Conservation (phyloP, 2,113 vertebrate species). For the Lepus europaeus region DNA sequence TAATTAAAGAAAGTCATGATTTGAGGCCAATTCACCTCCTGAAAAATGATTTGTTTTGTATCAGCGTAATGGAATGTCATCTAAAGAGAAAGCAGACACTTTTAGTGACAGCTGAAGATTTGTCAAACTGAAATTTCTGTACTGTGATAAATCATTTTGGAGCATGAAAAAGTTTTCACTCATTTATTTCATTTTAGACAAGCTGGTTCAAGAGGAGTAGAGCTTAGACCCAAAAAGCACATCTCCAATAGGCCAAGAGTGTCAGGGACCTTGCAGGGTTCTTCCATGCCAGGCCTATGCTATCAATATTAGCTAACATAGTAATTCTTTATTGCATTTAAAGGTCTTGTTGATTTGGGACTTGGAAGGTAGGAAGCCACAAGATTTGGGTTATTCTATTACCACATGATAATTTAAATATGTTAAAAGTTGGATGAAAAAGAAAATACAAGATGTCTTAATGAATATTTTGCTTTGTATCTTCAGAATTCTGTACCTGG, state of each 20-base stretch:
- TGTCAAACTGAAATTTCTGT: slow-evolving; percentile 68
- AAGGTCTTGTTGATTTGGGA: background rate
- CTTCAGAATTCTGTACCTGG: background rate
- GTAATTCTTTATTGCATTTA: background rate
- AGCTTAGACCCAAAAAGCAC: background rate
- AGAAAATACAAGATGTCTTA: background rate
- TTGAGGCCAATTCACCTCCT: slow-evolving; percentile 11
- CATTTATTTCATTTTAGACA: slow-evolving; percentile 69
- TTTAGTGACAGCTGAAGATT: slow-evolving; percentile 64
- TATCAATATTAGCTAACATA: background rate
- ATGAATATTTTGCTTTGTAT: background rate
- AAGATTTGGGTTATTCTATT: background rate
- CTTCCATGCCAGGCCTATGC: background rate
- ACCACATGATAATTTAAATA: background rate
- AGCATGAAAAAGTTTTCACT: slow-evolving; percentile 61
- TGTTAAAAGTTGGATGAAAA: background rate
- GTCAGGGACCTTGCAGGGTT: background rate
- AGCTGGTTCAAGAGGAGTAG: background rate
- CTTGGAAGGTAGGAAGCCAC: background rate
- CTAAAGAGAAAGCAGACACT: slow-evolving; percentile 58
- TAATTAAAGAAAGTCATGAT: slow-evolving; percentile 57
- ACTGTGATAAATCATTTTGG: slow-evolving; percentile 64
- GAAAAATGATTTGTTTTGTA: slow-evolving; percentile 63
- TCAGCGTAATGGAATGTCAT: slow-evolving; percentile 69
- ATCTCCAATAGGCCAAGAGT: background rate